Percentiles rank a stretch among this genome's conserved stretches.
phyloP scores from a whole-genome alignment of 1,140 invertebrate species.

The Zeugodacus cucurbitae region DNA sequence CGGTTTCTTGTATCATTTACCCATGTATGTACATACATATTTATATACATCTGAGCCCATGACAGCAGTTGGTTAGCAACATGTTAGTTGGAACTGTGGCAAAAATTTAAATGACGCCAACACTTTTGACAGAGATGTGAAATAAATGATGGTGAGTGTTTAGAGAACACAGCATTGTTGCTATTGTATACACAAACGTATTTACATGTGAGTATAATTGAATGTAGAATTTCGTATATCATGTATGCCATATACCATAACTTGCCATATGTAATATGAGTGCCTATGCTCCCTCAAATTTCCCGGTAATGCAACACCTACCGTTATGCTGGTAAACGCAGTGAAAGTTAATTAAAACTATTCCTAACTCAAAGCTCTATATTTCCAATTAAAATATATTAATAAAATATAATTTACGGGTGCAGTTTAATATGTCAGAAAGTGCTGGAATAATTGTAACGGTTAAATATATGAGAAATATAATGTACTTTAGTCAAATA shows the following conservation, averaged over 20 bases:
- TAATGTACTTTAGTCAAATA: too few relatives aligned
- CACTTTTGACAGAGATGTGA: neutral
- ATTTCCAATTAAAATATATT: constrained; percentile 20
- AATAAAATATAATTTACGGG: neutral
- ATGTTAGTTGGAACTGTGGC: neutral
- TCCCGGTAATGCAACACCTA: neutral
- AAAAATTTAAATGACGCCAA: neutral
- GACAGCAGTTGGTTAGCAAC: neutral
- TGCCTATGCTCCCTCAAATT: neutral
- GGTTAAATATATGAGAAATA: too few relatives aligned
- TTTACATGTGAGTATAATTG: neutral
- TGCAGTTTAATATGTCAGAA: too few relatives aligned
- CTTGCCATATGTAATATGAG: neutral
- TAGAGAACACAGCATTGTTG: neutral
- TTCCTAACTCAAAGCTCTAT: neutral
- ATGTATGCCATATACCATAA: neutral
- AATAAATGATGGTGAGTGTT: neutral
- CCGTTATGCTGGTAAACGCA: neutral
- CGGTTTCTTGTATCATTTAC: too few relatives aligned
- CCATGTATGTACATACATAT: neutral
- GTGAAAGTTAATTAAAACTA: neutral
- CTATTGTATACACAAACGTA: neutral
- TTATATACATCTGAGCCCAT: neutral
- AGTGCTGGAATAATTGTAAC: too few relatives aligned
- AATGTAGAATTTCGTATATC: neutral